Evolutionary conservation across 2,113 vertebrate genomes (phyloP), one percentile per base, ranked within the genome.

Genomic region (Pseudorasbora parva): DNA sequence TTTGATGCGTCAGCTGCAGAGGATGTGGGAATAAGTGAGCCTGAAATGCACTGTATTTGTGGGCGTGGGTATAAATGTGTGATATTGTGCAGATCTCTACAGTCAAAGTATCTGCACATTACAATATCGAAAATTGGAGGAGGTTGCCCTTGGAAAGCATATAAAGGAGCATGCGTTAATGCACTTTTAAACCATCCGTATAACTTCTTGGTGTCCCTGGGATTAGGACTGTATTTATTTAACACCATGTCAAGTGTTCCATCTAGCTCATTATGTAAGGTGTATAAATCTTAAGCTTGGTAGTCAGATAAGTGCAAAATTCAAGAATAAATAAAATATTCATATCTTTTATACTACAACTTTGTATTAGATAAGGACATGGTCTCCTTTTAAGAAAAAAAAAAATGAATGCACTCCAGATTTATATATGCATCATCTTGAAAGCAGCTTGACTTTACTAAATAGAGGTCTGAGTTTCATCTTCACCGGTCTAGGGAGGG

Each of bases 341-440:
- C 49, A 64, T 79, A 23, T n/a, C 11, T 57, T 41, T 9, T 15
- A n/a, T n/a, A 23, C 74, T 30, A 19, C 59, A 33, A n/a, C 60
- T 79, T 49, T 14, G 11, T 66, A 19, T 64, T 21, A 64, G 59
- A 79, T 64, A 89, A 85, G 69, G 84, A 74, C 81, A 82, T 4
- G 60, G 23, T n/a, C 81, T 57, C 75, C 85, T 86, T 87, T 78
- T 77, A 25, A 78, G 54, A 23, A 33, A 17, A 66, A 47, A 33
- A 17, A 66, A 47, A 73, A 49, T 23, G 72, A 76, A 79, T 77
- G 43, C 51, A 49, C 72, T 74, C 2, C 43, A 33, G 59, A 49
- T 79, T 88, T 79, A 87, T 86, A 89, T 84, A 82, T 85, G 43
- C 69, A 89, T 83, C 78, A 84, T 86, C 82, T 73, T 83, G 74